A percentile compares a stretch with the other conserved stretches of the same genome.
These are phyloP conservation scores for Tringa solitaria DNA, from an alignment of 2,113 vertebrate genomes.

Conservation along the genomic window DNA sequence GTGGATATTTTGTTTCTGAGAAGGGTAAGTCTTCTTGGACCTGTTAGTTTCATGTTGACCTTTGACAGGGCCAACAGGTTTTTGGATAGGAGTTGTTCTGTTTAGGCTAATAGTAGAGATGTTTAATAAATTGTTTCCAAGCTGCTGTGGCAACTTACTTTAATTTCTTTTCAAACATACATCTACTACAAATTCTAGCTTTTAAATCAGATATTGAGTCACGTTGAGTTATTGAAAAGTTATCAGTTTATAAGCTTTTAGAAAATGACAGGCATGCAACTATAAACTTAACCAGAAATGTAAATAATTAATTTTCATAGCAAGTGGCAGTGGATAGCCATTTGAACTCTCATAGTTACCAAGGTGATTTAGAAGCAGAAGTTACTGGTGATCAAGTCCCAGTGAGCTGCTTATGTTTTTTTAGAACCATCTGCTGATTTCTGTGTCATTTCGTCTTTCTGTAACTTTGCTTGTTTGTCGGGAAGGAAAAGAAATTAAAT, in stretches of 20 bases:
- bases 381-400: neutral
- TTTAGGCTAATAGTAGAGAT: constrained; percentile 21
- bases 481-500: neutral
- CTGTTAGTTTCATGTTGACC: neutral
- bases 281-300: neutral
- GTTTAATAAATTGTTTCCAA: constrained; percentile 36
- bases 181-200: constrained; percentile 2
- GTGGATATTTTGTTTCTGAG: neutral
- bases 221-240: neutral
- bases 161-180: neutral
- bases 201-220: constrained; percentile 2
- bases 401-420: neutral
- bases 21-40: neutral
- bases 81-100: neutral
- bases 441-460: neutral
- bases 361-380: neutral
- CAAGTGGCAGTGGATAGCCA: neutral
- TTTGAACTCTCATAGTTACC: neutral
- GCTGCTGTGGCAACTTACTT: constrained; percentile 9
- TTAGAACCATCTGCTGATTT: neutral
- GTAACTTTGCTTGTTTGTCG: neutral
- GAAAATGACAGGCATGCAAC: neutral
- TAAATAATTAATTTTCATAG: neutral
- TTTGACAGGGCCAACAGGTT: neutral
- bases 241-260: neutral